These are phyloP conservation scores for Parochlus steinenii DNA, from an alignment of 2,888 invertebrate genomes.

Conservation along the genomic window DNA sequence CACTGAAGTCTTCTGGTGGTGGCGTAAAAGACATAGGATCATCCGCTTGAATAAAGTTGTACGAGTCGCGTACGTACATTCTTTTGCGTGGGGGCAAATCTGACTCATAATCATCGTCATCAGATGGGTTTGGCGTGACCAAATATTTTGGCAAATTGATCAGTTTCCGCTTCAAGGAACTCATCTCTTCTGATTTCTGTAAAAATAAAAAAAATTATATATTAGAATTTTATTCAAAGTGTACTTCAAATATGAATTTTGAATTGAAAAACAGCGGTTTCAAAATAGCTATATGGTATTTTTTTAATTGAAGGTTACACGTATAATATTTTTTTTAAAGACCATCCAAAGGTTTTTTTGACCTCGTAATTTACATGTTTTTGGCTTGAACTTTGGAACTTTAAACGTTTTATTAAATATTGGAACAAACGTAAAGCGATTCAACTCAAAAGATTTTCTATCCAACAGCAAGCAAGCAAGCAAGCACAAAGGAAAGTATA, in stretches of 20 bases:
- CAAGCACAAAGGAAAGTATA: too few species aligned
- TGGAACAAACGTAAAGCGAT: too few species aligned
- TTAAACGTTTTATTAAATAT: too few species aligned
- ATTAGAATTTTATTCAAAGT: not conserved
- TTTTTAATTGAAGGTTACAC: conserved; percentile 5
- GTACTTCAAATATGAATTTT: not conserved
- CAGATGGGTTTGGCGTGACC: conserved; percentile 72
- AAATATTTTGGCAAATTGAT: conserved; percentile 27
- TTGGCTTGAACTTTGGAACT: too few species aligned
- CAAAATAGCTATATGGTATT: conserved; percentile 2
- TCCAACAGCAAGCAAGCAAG: too few species aligned
- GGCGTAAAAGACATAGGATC: conserved; percentile 15
- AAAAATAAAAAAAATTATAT: too few species aligned
- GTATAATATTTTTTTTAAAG: not conserved
- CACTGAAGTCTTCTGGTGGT: conserved; percentile 16
- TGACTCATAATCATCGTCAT: conserved; percentile 56
- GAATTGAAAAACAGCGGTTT: conserved; percentile 3
- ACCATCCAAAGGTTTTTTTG: conserved; percentile 5
- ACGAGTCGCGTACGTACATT: conserved; percentile 29
- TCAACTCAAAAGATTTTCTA: too few species aligned
- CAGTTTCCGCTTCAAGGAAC: conserved; percentile 15
- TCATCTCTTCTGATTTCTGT: conserved; percentile 11
- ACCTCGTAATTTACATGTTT: conserved; percentile 1
- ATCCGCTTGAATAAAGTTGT: conserved; percentile 1
- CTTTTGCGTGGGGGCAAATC: conserved; percentile 35